Base-by-base conservation (phyloP, 2,113 vertebrate genomes). In the Scolopax mira region DNA sequence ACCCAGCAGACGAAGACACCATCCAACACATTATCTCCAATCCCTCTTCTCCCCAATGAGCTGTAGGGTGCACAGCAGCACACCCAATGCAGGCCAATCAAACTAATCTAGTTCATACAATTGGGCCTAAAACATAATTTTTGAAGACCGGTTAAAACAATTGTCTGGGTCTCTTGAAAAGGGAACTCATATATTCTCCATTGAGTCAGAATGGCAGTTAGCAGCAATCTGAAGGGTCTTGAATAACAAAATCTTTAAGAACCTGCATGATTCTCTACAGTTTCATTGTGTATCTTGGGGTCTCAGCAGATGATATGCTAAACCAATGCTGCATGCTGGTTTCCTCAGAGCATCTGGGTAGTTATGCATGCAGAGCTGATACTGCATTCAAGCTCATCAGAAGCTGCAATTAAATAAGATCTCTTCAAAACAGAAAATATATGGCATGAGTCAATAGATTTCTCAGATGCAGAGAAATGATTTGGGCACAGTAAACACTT, bases 391-490 rank as follows among this genome's bases (percentile, higher is more conserved):
- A 74, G 39, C 58, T 94, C 57, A 77, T 54, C 44, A 57, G 72
- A 82, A 69, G 28, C 54, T 75, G 61, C 85, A 85, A 49, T 87
- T 82, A 79, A 75, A 95, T 81, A 48, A 30, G 94, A 72, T 51
- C 15, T 62, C 54, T 79, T 61, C 57, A 83, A 75, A 84, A 22
- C 44, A 84, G 72, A 91, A 96, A 87, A 95, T 69, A 74, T 18
- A 79, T 51, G 83, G 61, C 61, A 82, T 82, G 85, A 96, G 61
- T 84, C 91, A 95, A 88, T 84, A 54, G 83, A 88, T 93, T 94
- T 92, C 70, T 91, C 91, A 88, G 74, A 79, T 71, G 89, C 6
- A 42, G 65, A 92, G 46, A 67, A 78, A 17, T 51, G 62, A 81
- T 92, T 88, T 66, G 93, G 49, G 13, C 70, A 80, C 21, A 64